These are phyloP conservation scores for Danaus chrysippus DNA, from an alignment of 2,888 invertebrate species.

Conservation along the genomic window DNA sequence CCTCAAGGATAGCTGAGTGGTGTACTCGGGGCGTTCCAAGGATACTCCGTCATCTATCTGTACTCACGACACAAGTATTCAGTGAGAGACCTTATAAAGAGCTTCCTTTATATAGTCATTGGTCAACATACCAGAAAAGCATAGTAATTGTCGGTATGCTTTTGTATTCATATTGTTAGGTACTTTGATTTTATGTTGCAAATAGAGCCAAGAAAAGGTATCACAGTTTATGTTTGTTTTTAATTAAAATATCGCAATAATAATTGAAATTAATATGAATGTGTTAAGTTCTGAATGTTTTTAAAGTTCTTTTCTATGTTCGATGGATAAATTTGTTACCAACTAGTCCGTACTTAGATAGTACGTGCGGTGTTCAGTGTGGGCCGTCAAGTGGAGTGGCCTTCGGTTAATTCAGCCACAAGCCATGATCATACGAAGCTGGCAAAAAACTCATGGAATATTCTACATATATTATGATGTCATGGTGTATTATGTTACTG, in stretches of 20 bases:
- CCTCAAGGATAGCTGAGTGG: slow-evolving; percentile 23
- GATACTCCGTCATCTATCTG: slow-evolving; percentile 28
- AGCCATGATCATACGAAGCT: slow-evolving; percentile 35
- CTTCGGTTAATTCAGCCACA: slow-evolving; percentile 22
- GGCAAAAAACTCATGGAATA: slow-evolving; percentile 70
- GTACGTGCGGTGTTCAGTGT: slow-evolving; percentile 1
- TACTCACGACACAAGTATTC: slow-evolving; percentile 33
- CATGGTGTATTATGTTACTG: slow-evolving; percentile 73
- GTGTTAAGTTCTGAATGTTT: neutral
- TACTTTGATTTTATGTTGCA: no score
- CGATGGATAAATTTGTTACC: neutral
- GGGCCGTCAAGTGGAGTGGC: slow-evolving; percentile 18
- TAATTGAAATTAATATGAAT: no score
- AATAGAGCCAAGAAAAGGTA: no score
- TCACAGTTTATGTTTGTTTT: no score
- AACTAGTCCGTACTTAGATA: slow-evolving; percentile 18
- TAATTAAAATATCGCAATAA: no score
- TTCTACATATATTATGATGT: slow-evolving; percentile 70
- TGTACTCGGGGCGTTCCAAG: slow-evolving; percentile 25
- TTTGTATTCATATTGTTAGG: neutral
- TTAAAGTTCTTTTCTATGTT: neutral
- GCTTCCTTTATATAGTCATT: slow-evolving; percentile 32
- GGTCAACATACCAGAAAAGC: slow-evolving; percentile 28
- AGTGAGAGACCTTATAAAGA: slow-evolving; percentile 29
- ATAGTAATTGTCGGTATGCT: slow-evolving; percentile 22